Evolutionary conservation across 2,113 vertebrate genomes (phyloP), one percentile per base, ranked within the genome.

Genomic region (Boulengeromyrus knoepffleri): DNA sequence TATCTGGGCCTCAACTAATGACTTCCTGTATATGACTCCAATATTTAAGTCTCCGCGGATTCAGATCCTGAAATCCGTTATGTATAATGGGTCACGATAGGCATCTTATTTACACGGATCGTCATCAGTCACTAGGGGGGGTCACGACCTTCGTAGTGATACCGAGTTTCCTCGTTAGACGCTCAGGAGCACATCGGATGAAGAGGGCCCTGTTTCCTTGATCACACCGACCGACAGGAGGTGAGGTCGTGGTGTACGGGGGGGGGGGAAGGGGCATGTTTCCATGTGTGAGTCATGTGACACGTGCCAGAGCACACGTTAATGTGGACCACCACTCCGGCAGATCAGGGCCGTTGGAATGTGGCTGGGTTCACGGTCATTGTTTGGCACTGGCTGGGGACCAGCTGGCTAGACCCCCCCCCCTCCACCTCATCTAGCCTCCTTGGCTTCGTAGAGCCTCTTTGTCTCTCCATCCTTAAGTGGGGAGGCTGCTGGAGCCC

Each of bases 341-440:
- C 42, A 17, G 56, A 84, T 13, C 5, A n/a, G 50, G 80, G 80
- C 52, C 19, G 42, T 85, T 62, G 89, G 80, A 89, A 84, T 85
- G 39, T 85, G 15, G 52, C 50, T 89, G 80, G 80, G 21, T 89
- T 85, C 84, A 85, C 39, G 52, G 50, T 49, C 52, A 42, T 83
- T 47, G 50, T 77, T 36, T 45, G 80, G 80, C 52, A 12, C 15
- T 89, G 89, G 89, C 80, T 31, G 10, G 21, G 12, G 39, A 49
- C 89, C 89, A 89, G 89, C 80, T 89, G 89, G 89, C 89, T 85
- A 36, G 31, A 42, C 17, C 19, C 15, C 50, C 88, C 88, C 88
- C 5, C 49, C 19, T 45, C 77, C 52, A 80, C 88, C 47, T 89
- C 88, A 17, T 77, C 27, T 70, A 89, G 88, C 66, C 62, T 47